These are phyloP conservation scores for Penaeus vannamei DNA, from an alignment of 1,140 invertebrate genomes.

Conservation along the genomic window DNA sequence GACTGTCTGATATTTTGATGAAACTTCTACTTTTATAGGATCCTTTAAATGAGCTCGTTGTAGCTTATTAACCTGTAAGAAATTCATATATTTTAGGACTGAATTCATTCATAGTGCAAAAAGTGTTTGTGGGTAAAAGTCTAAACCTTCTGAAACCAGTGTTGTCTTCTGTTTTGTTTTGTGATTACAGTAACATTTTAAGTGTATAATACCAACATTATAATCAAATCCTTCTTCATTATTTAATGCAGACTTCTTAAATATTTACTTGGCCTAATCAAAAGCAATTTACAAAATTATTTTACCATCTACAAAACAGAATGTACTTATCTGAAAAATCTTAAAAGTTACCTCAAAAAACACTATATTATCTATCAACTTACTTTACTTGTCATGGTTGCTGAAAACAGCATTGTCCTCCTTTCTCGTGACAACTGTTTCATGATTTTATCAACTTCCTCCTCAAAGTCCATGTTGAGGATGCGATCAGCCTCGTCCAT, in stretches of 20 bases:
- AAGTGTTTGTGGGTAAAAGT: too few species aligned
- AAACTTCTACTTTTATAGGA: slow-evolving; percentile 96
- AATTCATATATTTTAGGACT: not conserved
- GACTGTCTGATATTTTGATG: slow-evolving; percentile 97
- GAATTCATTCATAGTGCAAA: not conserved
- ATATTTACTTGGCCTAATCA: not conserved
- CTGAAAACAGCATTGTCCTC: slow-evolving; percentile 94
- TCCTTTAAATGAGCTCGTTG: slow-evolving; percentile 93
- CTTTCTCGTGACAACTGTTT: slow-evolving; percentile 83
- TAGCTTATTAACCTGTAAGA: slow-evolving; percentile 88
- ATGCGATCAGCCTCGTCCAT: slow-evolving; percentile 98
- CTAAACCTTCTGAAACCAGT: too few species aligned
- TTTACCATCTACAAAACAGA: too few species aligned
- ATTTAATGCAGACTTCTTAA: not conserved
- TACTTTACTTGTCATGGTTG: slow-evolving; percentile 91
- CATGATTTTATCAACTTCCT: slow-evolving; percentile 96
- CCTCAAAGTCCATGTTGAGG: slow-evolving; percentile 96
- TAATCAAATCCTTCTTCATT: too few species aligned
- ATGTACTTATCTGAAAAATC: not conserved
- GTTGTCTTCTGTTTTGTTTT: too few species aligned
- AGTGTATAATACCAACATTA: too few species aligned
- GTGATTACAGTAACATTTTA: too few species aligned
- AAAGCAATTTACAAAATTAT: too few species aligned
- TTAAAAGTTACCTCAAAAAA: not conserved
- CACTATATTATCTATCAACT: not conserved